Evolutionary conservation across 2,888 invertebrate genomes (phyloP).

Genomic region (Morpho helenor): DNA sequence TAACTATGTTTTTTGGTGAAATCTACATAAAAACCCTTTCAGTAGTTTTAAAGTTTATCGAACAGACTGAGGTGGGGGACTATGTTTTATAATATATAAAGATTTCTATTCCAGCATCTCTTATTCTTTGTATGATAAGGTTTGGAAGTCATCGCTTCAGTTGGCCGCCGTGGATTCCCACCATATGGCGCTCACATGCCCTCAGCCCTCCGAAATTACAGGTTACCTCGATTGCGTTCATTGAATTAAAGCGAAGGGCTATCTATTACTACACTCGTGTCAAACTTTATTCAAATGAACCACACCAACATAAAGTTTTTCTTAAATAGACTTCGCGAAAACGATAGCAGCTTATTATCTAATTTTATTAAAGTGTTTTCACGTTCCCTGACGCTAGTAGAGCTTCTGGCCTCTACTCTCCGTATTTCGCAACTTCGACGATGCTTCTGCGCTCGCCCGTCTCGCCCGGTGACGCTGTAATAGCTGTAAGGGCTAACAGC

Average conservation of each 20-base stretch:
- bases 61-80: too few relatives aligned
- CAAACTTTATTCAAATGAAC: conserved; percentile 26
- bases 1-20: too few relatives aligned
- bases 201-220: conserved; percentile 61
- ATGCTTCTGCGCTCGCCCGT: too few relatives aligned
- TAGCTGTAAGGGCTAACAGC: too few relatives aligned
- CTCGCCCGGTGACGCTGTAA: too few relatives aligned
- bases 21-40: too few relatives aligned
- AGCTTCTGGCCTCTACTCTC: too few relatives aligned
- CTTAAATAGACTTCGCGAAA: background rate
- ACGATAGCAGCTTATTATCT: too few relatives aligned
- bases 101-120: conserved; percentile 20
- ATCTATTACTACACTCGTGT: conserved; percentile 28
- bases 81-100: background rate
- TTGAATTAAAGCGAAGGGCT: conserved; percentile 56
- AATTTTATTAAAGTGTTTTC: too few relatives aligned
- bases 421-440: too few relatives aligned
- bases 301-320: conserved; percentile 8
- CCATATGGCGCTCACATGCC: conserved; percentile 69
- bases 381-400: too few relatives aligned
- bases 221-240: conserved; percentile 67
- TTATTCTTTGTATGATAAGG: conserved; percentile 35
- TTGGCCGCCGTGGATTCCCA: conserved; percentile 44
- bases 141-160: conserved; percentile 44
- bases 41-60: too few relatives aligned